These are phyloP conservation scores for Oplegnathus fasciatus DNA, from an alignment of 2,113 vertebrate genomes.

Conservation along the genomic window DNA sequence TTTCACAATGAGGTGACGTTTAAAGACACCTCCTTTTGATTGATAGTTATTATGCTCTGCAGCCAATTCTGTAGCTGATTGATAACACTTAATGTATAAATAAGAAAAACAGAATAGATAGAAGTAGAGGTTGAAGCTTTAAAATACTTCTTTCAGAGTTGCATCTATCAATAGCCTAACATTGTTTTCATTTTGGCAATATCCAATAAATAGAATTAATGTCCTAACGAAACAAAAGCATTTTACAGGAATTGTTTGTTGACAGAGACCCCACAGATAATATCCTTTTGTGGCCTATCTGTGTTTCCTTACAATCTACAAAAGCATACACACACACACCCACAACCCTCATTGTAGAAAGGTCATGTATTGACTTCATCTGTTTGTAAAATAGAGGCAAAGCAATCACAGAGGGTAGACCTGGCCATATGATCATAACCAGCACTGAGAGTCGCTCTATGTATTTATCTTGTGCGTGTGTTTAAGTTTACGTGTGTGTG, in stretches of 20 bases:
- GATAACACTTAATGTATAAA: background rate
- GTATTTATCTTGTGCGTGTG: constrained; percentile 20
- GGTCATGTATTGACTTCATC: constrained; percentile 49
- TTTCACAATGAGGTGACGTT: background rate
- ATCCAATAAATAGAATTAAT: background rate
- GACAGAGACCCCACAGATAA: constrained; percentile 4
- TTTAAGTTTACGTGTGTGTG: constrained; percentile 28
- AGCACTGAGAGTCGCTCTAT: constrained; percentile 15
- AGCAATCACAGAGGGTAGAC: constrained; percentile 6
- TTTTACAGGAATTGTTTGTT: constrained; percentile 7
- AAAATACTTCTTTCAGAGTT: background rate
- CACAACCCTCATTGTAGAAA: constrained; percentile 46
- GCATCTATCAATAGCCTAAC: background rate
- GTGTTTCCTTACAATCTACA: constrained; percentile 8
- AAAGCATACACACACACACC: background rate
- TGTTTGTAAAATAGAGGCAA: constrained; percentile 57
- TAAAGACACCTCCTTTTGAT: background rate
- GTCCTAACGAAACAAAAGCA: background rate
- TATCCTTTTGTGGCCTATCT: background rate
- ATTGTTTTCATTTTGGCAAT: background rate
- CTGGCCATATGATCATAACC: constrained; percentile 25
- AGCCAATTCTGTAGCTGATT: background rate
- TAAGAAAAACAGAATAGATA: background rate
- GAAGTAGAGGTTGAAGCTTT: too few relatives aligned
- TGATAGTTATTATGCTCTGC: background rate